Percentiles rank a stretch among this genome's conserved stretches.
Conservation (phyloP, 2,797 vertebrate genomes). For the Varecia variegata region DNA sequence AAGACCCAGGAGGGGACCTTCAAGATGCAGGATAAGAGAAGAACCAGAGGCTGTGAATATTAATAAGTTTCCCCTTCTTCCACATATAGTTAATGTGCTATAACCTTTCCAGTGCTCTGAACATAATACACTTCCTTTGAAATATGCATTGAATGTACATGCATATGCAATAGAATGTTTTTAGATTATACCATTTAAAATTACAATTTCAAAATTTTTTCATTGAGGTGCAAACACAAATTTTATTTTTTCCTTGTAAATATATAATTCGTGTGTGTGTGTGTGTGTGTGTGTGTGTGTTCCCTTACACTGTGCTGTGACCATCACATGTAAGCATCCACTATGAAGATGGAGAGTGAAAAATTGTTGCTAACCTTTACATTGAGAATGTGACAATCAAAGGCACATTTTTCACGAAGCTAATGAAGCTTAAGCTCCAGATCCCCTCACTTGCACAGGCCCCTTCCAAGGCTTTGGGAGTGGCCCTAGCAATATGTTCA, state of each 20-base stretch:
- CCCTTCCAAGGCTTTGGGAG: neutral
- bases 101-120: neutral
- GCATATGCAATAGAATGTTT: neutral
- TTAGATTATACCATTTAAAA: neutral
- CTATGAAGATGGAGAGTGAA: neutral
- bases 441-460: neutral
- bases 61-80: neutral
- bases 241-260: neutral
- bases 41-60: neutral
- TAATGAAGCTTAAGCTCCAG: neutral
- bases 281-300: neutral
- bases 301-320: neutral
- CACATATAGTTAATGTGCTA: neutral
- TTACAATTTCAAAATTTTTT: neutral
- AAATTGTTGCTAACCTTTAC: neutral
- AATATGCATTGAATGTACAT: neutral
- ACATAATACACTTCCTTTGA: neutral
- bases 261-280: neutral
- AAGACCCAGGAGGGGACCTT: neutral
- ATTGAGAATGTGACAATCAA: neutral
- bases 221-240: neutral
- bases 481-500: neutral
- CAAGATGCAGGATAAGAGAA: neutral
- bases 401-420: neutral
- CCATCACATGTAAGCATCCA: neutral